A percentile compares a stretch with the other conserved stretches of the same genome.
Evolutionary conservation across 1,140 invertebrate species (phyloP).

Genomic region (Globodera rostochiensis): DNA sequence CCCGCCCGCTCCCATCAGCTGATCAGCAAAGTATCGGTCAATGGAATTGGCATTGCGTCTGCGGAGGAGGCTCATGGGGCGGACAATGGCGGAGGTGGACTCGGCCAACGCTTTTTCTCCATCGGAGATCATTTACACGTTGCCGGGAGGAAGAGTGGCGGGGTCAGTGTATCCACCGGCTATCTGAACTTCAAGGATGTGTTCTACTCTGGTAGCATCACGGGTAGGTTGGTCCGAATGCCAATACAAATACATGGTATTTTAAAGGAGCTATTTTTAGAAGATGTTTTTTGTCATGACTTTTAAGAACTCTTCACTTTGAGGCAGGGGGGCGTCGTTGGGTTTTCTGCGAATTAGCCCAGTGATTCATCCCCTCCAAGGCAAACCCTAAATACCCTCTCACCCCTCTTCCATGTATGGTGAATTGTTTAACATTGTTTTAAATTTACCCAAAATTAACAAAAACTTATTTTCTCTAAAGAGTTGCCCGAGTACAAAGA

Average conservation of each 20-base stretch:
- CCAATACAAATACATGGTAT: background rate
- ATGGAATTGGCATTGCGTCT: background rate
- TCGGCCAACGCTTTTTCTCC: conserved; percentile 48
- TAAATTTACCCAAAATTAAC: background rate
- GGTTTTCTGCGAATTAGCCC: no score
- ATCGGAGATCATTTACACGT: conserved; percentile 55
- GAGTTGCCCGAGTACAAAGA: conserved; percentile 71
- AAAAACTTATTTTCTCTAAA: background rate
- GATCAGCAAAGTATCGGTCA: conserved; percentile 9
- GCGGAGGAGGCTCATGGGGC: background rate
- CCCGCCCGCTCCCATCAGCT: conserved; percentile 43
- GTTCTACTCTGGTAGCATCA: conserved; percentile 80
- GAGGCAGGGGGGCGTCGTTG: no score
- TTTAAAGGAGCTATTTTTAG: no score
- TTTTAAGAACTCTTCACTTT: no score
- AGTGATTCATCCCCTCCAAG: no score
- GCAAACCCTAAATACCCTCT: no score
- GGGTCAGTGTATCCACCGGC: conserved; percentile 71
- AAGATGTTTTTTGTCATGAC: no score
- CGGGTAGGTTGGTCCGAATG: conserved; percentile 48
- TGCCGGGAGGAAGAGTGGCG: background rate
- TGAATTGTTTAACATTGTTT: no score
- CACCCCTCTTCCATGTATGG: no score
- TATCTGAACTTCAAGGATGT: conserved; percentile 83
- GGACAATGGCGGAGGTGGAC: conserved; percentile 12